These are phyloP conservation scores for Nycticorax nycticorax DNA, from an alignment of 2,113 vertebrate genomes.

Conservation along the genomic window DNA sequence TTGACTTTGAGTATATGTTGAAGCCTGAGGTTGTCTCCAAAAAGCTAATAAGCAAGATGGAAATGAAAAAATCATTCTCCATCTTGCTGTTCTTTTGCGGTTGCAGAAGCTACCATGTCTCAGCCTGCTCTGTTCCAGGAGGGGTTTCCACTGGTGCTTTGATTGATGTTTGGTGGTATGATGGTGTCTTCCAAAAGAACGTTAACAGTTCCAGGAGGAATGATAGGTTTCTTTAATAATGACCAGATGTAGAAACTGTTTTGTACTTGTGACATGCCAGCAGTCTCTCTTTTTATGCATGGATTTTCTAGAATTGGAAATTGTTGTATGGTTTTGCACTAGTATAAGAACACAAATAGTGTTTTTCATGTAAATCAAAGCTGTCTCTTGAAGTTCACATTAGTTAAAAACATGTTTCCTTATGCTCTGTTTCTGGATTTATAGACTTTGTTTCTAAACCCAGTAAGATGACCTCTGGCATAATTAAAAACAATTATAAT, in stretches of 20 bases:
- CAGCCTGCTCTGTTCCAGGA: fast-evolving
- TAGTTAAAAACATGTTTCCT: neutral
- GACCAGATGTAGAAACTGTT: neutral
- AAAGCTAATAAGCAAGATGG: neutral
- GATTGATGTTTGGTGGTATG: neutral
- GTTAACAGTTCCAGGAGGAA: neutral
- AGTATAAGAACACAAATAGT: neutral
- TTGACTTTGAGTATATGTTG: neutral
- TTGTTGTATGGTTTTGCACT: neutral
- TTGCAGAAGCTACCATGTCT: neutral
- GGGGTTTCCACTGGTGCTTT: neutral
- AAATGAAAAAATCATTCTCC: neutral
- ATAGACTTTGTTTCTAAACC: neutral
- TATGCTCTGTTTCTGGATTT: neutral
- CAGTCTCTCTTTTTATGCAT: neutral
- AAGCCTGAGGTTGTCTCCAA: neutral
- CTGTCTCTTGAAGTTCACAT: neutral
- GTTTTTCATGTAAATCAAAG: neutral
- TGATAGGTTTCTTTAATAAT: neutral
- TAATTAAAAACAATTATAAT: neutral
- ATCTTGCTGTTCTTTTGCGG: neutral
- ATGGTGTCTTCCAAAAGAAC: neutral
- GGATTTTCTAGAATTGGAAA: neutral
- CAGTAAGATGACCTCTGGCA: neutral
- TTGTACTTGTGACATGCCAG: neutral